phyloP scores from a whole-genome alignment of 2,797 vertebrate genomes.

The Bryconaethiops microstoma region DNA sequence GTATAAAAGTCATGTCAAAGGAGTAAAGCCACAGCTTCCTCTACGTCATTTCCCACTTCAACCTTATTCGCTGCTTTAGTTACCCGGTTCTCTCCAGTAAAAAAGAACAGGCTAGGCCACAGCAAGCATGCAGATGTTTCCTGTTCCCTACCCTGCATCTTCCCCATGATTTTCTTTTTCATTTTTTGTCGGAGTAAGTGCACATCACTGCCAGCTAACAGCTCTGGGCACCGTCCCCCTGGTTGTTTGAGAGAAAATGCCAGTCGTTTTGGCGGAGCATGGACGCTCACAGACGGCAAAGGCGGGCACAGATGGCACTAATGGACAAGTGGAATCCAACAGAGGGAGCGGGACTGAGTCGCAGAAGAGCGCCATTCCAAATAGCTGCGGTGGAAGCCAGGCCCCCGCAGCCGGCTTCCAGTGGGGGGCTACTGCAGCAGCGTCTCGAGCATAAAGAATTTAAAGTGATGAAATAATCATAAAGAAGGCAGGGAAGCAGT shows the following conservation, averaged over 20 bases:
- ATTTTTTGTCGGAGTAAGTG: conserved; percentile 74
- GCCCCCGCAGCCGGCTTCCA: conserved; percentile 74
- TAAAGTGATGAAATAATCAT: conserved; percentile 77
- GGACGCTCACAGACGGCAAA: conserved; percentile 94
- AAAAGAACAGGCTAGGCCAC: conserved; percentile 50
- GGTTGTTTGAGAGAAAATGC: conserved; percentile 93
- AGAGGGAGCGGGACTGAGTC: conserved; percentile 88
- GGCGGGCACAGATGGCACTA: conserved; percentile 98
- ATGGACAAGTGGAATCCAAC: conserved; percentile 99
- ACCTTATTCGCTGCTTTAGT: neutral
- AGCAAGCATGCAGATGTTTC: conserved; percentile 78
- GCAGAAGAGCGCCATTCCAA: conserved; percentile 89
- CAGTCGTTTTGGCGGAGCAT: conserved; percentile 91
- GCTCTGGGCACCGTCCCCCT: conserved; percentile 76
- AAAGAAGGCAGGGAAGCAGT: conserved; percentile 56
- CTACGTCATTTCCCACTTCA: neutral
- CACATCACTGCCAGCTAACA: conserved; percentile 80
- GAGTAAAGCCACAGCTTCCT: neutral
- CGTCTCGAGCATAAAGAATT: conserved; percentile 71
- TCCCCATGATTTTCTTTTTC: conserved; percentile 13
- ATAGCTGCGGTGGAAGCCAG: conserved; percentile 86
- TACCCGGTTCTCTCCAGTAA: conserved; percentile 53
- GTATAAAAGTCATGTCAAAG: neutral
- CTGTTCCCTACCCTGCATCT: conserved; percentile 60
- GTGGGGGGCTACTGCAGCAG: conserved; percentile 77